phyloP scores from a whole-genome alignment of 2,888 invertebrate species.

The Girardia tigrina region DNA sequence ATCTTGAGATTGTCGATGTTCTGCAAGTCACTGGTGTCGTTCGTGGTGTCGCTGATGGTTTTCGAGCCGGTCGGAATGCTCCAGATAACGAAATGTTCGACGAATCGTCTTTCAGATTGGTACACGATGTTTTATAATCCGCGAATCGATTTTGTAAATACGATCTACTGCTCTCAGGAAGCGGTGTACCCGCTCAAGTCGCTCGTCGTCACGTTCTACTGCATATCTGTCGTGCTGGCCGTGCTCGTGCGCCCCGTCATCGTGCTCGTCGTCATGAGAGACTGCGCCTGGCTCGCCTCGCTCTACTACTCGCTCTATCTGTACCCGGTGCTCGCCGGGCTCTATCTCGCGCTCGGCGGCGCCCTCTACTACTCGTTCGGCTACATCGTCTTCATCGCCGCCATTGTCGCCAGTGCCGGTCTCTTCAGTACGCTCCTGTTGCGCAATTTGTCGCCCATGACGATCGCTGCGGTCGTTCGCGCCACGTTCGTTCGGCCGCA shows the following conservation, averaged over 20 bases:
- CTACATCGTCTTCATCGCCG: not conserved
- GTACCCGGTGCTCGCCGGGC: not conserved
- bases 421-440: not conserved
- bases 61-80: slow-evolving; percentile 69
- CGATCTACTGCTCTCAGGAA: slow-evolving; percentile 84
- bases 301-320: not conserved
- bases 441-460: not conserved
- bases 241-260: not conserved
- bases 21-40: slow-evolving; percentile 65
- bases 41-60: slow-evolving; percentile 64
- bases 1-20: slow-evolving; percentile 68
- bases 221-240: not conserved
- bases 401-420: not conserved
- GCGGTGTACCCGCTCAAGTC: slow-evolving; percentile 89
- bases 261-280: not conserved
- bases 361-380: not conserved
- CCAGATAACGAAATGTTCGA: slow-evolving; percentile 63
- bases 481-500: not conserved
- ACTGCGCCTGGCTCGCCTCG: not conserved
- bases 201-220: slow-evolving; percentile 30
- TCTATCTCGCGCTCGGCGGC: not conserved
- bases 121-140: slow-evolving; percentile 89
- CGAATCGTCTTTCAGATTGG: slow-evolving; percentile 76
- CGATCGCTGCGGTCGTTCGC: not conserved
- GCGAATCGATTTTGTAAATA: slow-evolving; percentile 71